Evolutionary conservation across 2,113 vertebrate genomes (phyloP), one percentile per base, ranked within the genome.

Genomic region (Myotis lucifugus): DNA sequence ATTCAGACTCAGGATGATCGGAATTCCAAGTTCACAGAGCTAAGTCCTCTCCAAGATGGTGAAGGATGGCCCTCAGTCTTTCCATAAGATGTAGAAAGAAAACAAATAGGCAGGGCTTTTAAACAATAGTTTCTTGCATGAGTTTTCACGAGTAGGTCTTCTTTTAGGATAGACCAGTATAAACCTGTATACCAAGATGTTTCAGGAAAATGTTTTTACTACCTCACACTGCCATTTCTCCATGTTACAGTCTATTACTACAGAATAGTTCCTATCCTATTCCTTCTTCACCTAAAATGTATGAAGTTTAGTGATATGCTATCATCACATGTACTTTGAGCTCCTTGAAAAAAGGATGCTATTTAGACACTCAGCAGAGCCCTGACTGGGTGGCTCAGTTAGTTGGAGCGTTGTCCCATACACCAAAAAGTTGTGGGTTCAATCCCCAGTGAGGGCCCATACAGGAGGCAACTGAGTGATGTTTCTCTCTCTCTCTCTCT

Each of bases 311-410:
- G 61, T 70, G 50, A 95, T 34, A 69, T 13, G 48, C 74, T 64
- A 21, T 56, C 34, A 66, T 85, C 48, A 25, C 29, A 52, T 27
- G 42, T 4, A 59, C 69, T 91, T 48, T 29, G 54, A 85, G 56
- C 14, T 81, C 56, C 76, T 74, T 86, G 66, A 70, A 40, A 91
- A 93, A 91, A 76, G 1, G 9, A 42, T 87, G 42, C 48, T 73
- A 70, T 84, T 10, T 93, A 86, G 96, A 93, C 42, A 83, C 69
- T 69, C 50, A 76, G 69, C 42, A 87, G 84, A 94, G 29, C 13
- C 13, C 64, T 32, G 29, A 14, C 29, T 32, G 13, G 64, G 64
- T 66, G 29, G 29, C 64, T 66, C 64, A 66, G 64, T 66, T 66
- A 32, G 64, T 66, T n/a, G 61, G 64, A 66, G 64, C 13, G 17